Evolutionary conservation across 2,797 vertebrate genomes (phyloP).

Genomic region (Squalus acanthias): DNA sequence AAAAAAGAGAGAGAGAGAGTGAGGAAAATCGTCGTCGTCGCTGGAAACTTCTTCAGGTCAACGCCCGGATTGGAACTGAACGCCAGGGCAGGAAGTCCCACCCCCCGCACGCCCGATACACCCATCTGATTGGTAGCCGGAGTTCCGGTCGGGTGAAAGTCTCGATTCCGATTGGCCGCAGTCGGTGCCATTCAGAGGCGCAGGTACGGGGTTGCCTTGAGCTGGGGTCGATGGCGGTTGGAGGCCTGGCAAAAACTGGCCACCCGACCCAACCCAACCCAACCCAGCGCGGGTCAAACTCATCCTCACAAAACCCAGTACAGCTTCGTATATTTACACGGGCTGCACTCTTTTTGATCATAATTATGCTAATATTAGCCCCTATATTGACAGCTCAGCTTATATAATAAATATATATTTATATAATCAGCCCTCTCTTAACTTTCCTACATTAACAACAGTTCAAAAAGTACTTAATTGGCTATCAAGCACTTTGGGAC

Average conservation of each 20-base stretch:
- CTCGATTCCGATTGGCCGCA: background rate
- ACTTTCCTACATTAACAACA: no score
- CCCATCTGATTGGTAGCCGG: background rate
- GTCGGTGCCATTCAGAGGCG: background rate
- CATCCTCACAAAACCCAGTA: no score
- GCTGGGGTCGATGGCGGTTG: background rate
- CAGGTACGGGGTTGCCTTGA: background rate
- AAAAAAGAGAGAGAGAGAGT: background rate
- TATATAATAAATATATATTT: background rate
- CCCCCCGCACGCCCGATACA: background rate
- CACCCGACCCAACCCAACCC: no score
- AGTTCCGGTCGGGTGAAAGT: background rate
- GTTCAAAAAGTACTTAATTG: no score
- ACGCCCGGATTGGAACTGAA: background rate
- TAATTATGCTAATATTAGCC: background rate
- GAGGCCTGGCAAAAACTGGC: no score
- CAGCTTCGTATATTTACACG: no score
- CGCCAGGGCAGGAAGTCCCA: background rate
- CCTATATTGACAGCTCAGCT: background rate
- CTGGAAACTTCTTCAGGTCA: background rate
- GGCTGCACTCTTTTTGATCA: background rate
- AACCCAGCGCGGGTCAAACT: no score
- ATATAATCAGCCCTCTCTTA: no score
- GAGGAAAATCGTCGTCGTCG: fast-evolving
- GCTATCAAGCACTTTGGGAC: no score